These are phyloP conservation scores for Netelia melanura DNA, from an alignment of 2,888 invertebrate genomes.

Conservation along the genomic window DNA sequence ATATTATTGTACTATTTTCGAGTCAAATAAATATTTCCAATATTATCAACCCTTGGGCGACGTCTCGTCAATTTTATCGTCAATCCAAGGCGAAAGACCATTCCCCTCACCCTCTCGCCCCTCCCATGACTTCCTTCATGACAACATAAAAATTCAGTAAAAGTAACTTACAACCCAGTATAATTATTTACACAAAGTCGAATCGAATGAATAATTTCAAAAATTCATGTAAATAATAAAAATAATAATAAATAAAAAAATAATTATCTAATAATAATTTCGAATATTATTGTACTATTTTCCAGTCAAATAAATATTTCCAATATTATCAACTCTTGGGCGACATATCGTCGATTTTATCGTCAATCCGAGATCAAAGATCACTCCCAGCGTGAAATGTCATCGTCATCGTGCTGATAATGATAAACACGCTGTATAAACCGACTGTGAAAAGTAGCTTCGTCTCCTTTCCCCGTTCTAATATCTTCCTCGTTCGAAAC, in stretches of 20 bases:
- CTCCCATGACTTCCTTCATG: neutral
- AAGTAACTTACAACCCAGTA: too few relatives aligned
- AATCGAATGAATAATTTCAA: too few relatives aligned
- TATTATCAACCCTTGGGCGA: neutral
- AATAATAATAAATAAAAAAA: too few relatives aligned
- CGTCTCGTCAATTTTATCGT: neutral
- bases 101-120: neutral
- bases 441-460: conserved; percentile 47
- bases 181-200: too few relatives aligned
- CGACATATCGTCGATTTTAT: neutral
- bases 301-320: too few relatives aligned
- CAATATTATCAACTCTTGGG: neutral
- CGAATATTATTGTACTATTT: too few relatives aligned
- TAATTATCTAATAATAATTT: too few relatives aligned
- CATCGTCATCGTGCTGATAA: conserved; percentile 6
- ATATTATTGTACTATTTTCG: too few relatives aligned
- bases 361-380: neutral
- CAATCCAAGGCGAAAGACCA: neutral
- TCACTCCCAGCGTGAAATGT: neutral
- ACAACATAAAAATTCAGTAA: neutral
- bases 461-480: neutral
- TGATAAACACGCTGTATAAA: neutral
- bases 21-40: too few relatives aligned
- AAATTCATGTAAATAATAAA: too few relatives aligned
- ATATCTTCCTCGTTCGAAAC: conserved; percentile 10